phyloP scores from a whole-genome alignment of 2,113 vertebrate genomes.

The Entelurus aequoreus region DNA sequence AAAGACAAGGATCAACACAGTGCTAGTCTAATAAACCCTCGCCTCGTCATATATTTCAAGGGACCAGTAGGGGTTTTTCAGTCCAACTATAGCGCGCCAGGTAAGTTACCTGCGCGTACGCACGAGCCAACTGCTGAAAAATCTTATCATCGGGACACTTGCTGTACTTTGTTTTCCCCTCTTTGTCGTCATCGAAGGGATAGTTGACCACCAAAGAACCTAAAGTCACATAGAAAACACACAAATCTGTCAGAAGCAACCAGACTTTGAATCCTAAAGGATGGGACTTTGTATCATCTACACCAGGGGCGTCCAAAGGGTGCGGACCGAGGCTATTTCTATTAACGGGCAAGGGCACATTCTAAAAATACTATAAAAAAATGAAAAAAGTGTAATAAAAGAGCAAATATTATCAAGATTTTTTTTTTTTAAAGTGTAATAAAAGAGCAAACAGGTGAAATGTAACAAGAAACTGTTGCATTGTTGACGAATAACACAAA shows the following conservation, averaged over 20 bases:
- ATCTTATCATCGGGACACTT: slow-evolving; percentile 85
- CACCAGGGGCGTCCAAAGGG: too few relatives aligned
- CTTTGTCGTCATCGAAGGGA: slow-evolving; percentile 85
- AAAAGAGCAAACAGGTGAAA: too few relatives aligned
- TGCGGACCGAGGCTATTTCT: too few relatives aligned
- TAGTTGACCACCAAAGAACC: slow-evolving; percentile 98
- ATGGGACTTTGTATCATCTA: background rate
- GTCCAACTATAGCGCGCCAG: background rate
- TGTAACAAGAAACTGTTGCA: too few relatives aligned
- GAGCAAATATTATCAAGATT: too few relatives aligned
- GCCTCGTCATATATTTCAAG: slow-evolving; percentile 1
- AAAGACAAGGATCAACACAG: slow-evolving; percentile 24
- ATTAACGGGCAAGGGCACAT: too few relatives aligned
- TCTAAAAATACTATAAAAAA: too few relatives aligned
- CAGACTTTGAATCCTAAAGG: too few relatives aligned
- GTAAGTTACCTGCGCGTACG: slow-evolving; percentile 86
- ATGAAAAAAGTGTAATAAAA: too few relatives aligned
- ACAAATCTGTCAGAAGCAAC: background rate
- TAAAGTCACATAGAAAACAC: slow-evolving; percentile 47
- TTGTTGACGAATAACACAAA: too few relatives aligned
- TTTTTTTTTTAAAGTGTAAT: too few relatives aligned
- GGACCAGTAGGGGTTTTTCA: background rate
- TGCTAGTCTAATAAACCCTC: background rate
- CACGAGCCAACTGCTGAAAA: slow-evolving; percentile 83
- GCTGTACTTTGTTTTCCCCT: slow-evolving; percentile 77